phyloP scores from a whole-genome alignment of 2,888 invertebrate species.

The Epistrophella euchroma region DNA sequence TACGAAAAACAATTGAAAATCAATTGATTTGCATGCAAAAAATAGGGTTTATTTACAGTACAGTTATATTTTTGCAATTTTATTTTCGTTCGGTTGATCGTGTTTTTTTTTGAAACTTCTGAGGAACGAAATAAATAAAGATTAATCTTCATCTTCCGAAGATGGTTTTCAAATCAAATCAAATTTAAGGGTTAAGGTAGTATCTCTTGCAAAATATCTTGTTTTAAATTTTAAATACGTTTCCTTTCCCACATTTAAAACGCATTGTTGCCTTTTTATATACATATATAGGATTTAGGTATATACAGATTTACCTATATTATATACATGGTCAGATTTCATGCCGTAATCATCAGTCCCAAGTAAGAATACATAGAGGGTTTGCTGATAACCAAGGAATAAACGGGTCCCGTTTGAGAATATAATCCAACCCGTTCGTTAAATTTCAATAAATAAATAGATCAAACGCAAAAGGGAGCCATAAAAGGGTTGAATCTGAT shows the following conservation, averaged over 20 bases:
- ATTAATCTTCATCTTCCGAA: too few species aligned
- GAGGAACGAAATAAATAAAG: too few species aligned
- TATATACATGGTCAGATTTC: neutral
- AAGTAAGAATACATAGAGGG: neutral
- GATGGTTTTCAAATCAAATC: too few species aligned
- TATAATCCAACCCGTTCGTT: slow-evolving; percentile 32
- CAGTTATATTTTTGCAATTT: too few species aligned
- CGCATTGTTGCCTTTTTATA: neutral
- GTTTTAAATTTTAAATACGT: too few species aligned
- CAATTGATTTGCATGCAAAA: too few species aligned
- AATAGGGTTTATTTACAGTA: too few species aligned
- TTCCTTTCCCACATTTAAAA: neutral
- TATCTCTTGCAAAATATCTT: neutral
- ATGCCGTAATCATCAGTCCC: neutral
- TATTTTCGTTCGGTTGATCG: too few species aligned
- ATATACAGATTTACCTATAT: neutral
- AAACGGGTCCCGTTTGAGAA: slow-evolving; percentile 23
- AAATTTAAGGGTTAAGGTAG: too few species aligned
- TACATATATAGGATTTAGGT: neutral
- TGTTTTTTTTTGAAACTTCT: too few species aligned
- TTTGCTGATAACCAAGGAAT: neutral
- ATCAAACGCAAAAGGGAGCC: slow-evolving; percentile 39
- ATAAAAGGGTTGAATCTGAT: slow-evolving; percentile 63
- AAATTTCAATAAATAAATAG: slow-evolving; percentile 22
- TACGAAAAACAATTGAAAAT: too few species aligned